Base-by-base conservation (phyloP, 1,140 invertebrate species). In the Gryllus bimaculatus region DNA sequence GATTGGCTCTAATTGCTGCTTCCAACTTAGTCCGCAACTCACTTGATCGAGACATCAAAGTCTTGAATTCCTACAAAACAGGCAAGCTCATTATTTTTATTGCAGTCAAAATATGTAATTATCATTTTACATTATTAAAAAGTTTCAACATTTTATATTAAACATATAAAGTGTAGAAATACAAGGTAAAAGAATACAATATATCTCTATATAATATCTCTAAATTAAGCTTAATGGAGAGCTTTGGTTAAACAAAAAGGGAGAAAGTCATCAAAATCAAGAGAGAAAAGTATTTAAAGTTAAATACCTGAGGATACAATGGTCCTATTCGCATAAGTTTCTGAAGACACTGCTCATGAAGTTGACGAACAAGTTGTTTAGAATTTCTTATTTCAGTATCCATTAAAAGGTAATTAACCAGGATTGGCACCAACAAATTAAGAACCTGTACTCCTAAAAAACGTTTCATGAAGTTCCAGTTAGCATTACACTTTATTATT, bases 281-380 rank as follows among this genome's bases (percentile, higher is more conserved):
- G 26, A 39, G 5, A 39, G 26, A 39, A 39, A 5, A 39, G 26
- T 5, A 39, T 21, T n/a, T 18, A 39, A 13, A 21, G 8, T 74
- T 21, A 81, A 78, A 82, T 88, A 93, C 93, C 88, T 95, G 92
- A 80, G 95, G 94, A 88, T 96, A 94, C 84, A 94, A 94, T 5
- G 95, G 94, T 48, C 96, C 96, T 83, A 98, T 93, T 84, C 93
- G 93, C 86, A 95, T 96, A 15, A 99, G 88, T 90, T 93, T 94
- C 82, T 95, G 91, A 80, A 98, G 89, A 81, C 94, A 93, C 83
- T 94, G 91, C 80, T 97, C 94, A 86, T 98, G 96, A 20, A 98
- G 87, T 78, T 89, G 87, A 26, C 89, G 86, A 75, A 89, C 89
- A 83, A 91, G 90, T 82, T 92, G 89, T 77, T 90, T 90, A 66